Base-by-base conservation (phyloP, 2,888 invertebrate genomes). In the Acanthosoma haemorrhoidale region DNA sequence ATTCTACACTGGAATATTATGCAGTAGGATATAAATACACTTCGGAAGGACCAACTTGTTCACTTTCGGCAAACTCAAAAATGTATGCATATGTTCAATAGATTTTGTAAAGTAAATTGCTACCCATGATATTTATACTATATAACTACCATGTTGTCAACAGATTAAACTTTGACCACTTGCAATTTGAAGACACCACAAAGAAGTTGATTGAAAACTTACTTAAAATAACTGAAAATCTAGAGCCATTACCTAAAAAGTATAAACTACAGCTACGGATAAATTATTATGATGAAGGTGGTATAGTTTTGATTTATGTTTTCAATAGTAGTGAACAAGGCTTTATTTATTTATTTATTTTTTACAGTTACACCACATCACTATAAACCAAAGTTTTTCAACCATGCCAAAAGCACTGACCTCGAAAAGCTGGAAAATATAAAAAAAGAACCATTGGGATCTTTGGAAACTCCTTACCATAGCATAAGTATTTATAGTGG, bases 251-350 rank as follows among this genome's bases (percentile, higher is more conserved):
- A 15, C 68, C 68, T 16, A n/a, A 25, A 15, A 29, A 39, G 11
- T 68, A 59, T 59, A 21, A 34, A 16, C n/a, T 68, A 16, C 58
- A 59, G 9, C 21, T 68, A 25, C 18, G 68, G 13, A 59, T 68
- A 59, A 68, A 68, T 18, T 68, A 68, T 34, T 68, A 68, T 59
- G 68, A 68, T 59, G 57, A 67, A 43, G 21, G 68, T 68, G 34
- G 34, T 16, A 32, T 32, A 41, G 5, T 41, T 41, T 8, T 59
- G 15, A 16, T 13, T 57, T 16, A 58, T 58, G 13, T 8, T n/a
- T 6, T 16, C 4, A n/a, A 3, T 16, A n/a, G n/a, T n/a, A n/a
- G n/a, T n/a, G n/a, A n/a, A n/a, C n/a, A n/a, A n/a, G n/a, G 8
- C 8, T 16, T 6, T 43, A 43, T 43, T 16, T 11, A 58, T 58